These are phyloP conservation scores for Chascanopsetta lugubris DNA, from an alignment of 2,113 vertebrate genomes.

Conservation along the genomic window DNA sequence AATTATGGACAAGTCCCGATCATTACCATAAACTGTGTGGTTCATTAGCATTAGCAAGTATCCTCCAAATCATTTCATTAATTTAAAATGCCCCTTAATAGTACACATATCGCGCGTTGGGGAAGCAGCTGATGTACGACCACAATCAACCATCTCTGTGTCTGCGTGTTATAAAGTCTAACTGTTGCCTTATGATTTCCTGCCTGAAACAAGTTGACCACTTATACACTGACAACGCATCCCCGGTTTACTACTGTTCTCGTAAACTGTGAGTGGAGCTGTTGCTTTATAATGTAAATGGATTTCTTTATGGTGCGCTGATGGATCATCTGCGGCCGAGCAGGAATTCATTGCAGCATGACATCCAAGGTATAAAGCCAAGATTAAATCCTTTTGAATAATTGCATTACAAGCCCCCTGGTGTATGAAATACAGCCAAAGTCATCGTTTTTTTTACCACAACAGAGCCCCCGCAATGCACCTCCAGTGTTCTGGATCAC, in stretches of 20 bases:
- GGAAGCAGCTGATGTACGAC: constrained; percentile 18
- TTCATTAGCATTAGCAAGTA: constrained; percentile 61
- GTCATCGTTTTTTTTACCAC: constrained; percentile 33
- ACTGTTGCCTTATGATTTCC: constrained; percentile 25
- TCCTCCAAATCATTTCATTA: constrained; percentile 55
- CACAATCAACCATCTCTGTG: not conserved
- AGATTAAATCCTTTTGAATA: constrained; percentile 63
- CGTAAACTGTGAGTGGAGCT: constrained; percentile 56
- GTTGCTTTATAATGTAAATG: constrained; percentile 63
- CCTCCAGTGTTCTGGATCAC: constrained; percentile 33
- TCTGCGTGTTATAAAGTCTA: constrained; percentile 8
- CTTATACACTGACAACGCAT: constrained; percentile 50
- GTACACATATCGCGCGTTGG: constrained; percentile 3
- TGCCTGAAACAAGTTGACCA: constrained; percentile 32
- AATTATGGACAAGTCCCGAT: constrained; percentile 58
- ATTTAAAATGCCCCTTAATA: constrained; percentile 45
- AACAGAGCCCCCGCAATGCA: constrained; percentile 10
- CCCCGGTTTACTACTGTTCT: constrained; percentile 61
- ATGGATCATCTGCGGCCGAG: constrained; percentile 59
- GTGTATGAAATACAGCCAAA: constrained; percentile 41
- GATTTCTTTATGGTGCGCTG: constrained; percentile 56
- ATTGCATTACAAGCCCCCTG: constrained; percentile 44
- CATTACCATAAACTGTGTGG: constrained; percentile 51
- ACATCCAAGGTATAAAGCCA: constrained; percentile 51
- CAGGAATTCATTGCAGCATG: constrained; percentile 47